Evolutionary conservation across 2,888 invertebrate genomes (phyloP).

Genomic region (Leptura quadrifasciata): DNA sequence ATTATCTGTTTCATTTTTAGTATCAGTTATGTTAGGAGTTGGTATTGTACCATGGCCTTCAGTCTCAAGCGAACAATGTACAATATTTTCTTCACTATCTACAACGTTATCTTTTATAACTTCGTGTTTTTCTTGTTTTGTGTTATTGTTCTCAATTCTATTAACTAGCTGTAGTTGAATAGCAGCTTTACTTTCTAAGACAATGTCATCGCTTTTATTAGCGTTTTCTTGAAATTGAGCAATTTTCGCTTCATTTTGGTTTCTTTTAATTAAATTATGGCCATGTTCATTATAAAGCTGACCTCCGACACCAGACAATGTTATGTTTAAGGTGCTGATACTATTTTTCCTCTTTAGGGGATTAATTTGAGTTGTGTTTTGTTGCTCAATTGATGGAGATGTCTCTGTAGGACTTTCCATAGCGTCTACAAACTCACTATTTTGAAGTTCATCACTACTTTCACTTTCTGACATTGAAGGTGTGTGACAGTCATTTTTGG

Average conservation of each 20-base stretch:
- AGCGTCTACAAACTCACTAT: conserved; percentile 64
- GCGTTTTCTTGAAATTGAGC: conserved; percentile 6
- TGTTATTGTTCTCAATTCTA: conserved; percentile 11
- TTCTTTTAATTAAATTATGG: background rate
- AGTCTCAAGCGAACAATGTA: background rate
- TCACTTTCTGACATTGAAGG: conserved; percentile 58
- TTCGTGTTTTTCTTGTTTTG: background rate
- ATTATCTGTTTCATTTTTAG: background rate
- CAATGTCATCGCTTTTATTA: conserved; percentile 37
- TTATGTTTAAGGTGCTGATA: conserved; percentile 59
- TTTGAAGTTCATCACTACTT: conserved; percentile 60
- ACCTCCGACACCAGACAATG: background rate
- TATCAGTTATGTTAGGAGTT: background rate
- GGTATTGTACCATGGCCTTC: background rate
- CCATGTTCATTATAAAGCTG: conserved; percentile 10
- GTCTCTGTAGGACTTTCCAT: conserved; percentile 50
- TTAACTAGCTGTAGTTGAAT: conserved; percentile 49
- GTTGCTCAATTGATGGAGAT: background rate
- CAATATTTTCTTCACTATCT: conserved; percentile 19
- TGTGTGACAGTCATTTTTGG: conserved; percentile 45
- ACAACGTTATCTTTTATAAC: background rate
- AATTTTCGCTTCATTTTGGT: conserved; percentile 15
- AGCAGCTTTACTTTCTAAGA: conserved; percentile 57
- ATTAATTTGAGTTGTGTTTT: conserved; percentile 24
- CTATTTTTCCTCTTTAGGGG: conserved; percentile 57